Conservation (phyloP, 2,888 invertebrate species). For the Mimumesa dahlbomi region DNA sequence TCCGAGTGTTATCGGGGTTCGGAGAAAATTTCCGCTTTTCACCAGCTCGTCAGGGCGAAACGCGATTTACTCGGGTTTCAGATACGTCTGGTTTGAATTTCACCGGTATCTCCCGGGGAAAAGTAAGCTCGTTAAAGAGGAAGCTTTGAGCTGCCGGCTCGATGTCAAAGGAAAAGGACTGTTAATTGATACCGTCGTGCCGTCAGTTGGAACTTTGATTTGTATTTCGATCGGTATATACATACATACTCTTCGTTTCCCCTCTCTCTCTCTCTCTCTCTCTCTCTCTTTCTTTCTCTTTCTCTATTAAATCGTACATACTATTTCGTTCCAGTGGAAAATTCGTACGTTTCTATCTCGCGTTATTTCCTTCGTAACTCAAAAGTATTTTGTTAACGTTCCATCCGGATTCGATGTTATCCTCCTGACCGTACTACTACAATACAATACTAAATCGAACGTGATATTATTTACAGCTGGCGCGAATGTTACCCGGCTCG, state of each 20-base stretch:
- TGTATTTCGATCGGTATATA: slow-evolving; percentile 12
- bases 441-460: too few relatives aligned
- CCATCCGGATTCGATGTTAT: too few relatives aligned
- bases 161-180: slow-evolving; percentile 30
- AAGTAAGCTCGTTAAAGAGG: slow-evolving; percentile 28
- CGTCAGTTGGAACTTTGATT: slow-evolving; percentile 9
- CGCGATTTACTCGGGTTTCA: slow-evolving; percentile 43
- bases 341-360: too few relatives aligned
- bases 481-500: slow-evolving; percentile 27
- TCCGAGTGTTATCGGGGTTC: slow-evolving; percentile 44
- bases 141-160: slow-evolving; percentile 13
- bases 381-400: too few relatives aligned
- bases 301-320: too few relatives aligned
- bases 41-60: slow-evolving; percentile 32
- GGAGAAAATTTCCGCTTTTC: slow-evolving; percentile 44
- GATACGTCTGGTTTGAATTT: slow-evolving; percentile 43
- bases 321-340: too few relatives aligned
- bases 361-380: too few relatives aligned
- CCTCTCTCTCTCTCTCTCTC: too few relatives aligned
- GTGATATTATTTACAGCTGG: neutral
- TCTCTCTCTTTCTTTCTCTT: too few relatives aligned
- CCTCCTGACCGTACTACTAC: too few relatives aligned
- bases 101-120: slow-evolving; percentile 27
- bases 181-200: slow-evolving; percentile 45
- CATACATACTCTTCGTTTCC: too few relatives aligned